Evolutionary conservation across 2,113 vertebrate species (phyloP).

Genomic region (Cynopterus brachyotis): DNA sequence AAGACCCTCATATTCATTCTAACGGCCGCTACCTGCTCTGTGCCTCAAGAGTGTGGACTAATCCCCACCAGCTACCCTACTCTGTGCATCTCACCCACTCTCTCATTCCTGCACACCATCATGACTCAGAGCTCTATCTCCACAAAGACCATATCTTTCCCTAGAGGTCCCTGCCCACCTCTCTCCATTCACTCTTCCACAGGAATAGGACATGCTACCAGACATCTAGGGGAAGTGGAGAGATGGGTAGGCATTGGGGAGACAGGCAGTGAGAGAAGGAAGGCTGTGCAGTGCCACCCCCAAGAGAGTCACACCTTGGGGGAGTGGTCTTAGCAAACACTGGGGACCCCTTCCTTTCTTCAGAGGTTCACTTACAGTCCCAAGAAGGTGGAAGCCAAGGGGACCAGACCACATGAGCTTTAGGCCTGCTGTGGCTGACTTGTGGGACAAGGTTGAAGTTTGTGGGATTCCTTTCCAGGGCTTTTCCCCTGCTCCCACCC

Average conservation of each 20-base stretch:
- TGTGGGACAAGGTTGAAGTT: neutral
- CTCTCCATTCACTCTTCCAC: neutral
- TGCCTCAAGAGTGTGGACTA: neutral
- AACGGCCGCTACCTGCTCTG: neutral
- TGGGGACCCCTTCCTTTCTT: neutral
- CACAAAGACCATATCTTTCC: neutral
- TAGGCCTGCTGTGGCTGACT: accelerated
- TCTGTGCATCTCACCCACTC: neutral
- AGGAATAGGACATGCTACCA: neutral
- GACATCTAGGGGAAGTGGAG: too few relatives aligned
- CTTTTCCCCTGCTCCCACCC: neutral
- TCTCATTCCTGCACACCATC: neutral
- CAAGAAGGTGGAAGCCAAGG: neutral
- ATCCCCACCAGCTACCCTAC: neutral
- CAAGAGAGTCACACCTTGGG: neutral
- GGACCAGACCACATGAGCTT: neutral
- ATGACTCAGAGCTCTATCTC: neutral
- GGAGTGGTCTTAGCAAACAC: neutral
- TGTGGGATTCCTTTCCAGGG: neutral
- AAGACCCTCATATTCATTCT: neutral
- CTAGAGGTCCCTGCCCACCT: neutral
- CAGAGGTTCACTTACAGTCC: neutral
- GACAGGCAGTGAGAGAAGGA: neutral
- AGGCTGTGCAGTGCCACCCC: neutral
- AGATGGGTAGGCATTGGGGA: neutral